Evolutionary conservation across 2,797 vertebrate genomes (phyloP).

Genomic region (Hozukius guyotensis): DNA sequence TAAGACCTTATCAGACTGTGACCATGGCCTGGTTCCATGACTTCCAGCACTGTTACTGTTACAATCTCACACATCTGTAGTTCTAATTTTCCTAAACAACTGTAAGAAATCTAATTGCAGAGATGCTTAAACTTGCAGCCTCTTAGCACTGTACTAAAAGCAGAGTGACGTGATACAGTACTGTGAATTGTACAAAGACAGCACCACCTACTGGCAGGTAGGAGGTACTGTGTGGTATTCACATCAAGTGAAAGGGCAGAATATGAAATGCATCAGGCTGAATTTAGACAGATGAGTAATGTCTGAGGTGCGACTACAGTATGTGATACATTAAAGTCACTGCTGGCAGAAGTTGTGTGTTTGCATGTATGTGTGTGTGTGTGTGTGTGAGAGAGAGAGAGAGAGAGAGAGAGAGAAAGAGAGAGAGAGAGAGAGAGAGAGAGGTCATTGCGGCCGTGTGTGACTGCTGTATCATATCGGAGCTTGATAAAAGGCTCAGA

Average conservation of each 20-base stretch:
- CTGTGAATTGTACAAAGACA: background rate
- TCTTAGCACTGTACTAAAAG: background rate
- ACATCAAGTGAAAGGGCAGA: background rate
- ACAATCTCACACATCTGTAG: background rate
- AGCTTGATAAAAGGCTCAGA: constrained; percentile 22
- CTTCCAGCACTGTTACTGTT: background rate
- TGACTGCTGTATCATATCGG: background rate
- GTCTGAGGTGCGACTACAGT: background rate
- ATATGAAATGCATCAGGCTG: background rate
- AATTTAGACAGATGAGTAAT: constrained; percentile 12
- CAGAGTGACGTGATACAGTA: background rate
- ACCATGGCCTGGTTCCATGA: background rate
- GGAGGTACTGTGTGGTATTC: background rate
- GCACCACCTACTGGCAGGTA: constrained; percentile 19
- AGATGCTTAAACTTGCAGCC: background rate
- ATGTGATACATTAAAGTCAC: constrained; percentile 15
- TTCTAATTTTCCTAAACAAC: background rate
- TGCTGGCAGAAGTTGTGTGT: background rate
- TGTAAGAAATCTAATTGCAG: background rate
- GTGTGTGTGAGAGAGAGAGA: no score
- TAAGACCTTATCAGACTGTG: background rate
- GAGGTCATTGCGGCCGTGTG: background rate
- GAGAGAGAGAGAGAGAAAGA: no score
- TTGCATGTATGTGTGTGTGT: background rate
- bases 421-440: background rate